phyloP scores from a whole-genome alignment of 2,113 vertebrate species.

The Gadus macrocephalus region DNA sequence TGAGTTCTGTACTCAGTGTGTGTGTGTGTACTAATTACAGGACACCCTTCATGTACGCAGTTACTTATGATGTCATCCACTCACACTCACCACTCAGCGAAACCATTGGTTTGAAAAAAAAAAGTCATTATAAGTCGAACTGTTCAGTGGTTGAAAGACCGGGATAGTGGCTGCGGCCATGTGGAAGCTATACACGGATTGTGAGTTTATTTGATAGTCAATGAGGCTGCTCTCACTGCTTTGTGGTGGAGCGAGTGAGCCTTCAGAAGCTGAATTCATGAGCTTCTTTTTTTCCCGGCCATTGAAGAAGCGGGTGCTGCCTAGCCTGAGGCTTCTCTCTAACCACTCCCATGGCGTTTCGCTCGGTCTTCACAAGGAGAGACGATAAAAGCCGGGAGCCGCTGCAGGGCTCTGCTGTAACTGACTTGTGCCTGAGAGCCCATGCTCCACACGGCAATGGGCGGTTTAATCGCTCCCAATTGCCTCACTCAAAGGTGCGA shows the following conservation, averaged over 20 bases:
- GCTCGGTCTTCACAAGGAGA: conserved; percentile 42
- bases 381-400: conserved; percentile 43
- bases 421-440: conserved; percentile 31
- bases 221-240: conserved; percentile 21
- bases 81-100: too few species aligned
- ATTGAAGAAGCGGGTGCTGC: neutral
- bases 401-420: conserved; percentile 44
- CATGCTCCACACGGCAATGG: conserved; percentile 41
- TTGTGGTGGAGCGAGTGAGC: neutral
- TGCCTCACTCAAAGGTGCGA: conserved; percentile 55
- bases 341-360: conserved; percentile 47
- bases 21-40: too few species aligned
- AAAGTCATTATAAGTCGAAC: too few species aligned
- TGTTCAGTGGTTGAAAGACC: too few species aligned
- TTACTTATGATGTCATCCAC: too few species aligned
- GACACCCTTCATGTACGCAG: too few species aligned
- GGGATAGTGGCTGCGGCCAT: too few species aligned
- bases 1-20: too few species aligned
- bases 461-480: conserved; percentile 57
- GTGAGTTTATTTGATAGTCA: conserved; percentile 31
- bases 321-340: conserved; percentile 23
- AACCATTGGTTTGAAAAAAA: too few species aligned
- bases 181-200: neutral
- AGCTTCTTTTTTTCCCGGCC: neutral
- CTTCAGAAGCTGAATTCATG: neutral